Evolutionary conservation across 1,140 invertebrate species (phyloP), one percentile per base, ranked within the genome.

Genomic region (Drosophila grimshawi): DNA sequence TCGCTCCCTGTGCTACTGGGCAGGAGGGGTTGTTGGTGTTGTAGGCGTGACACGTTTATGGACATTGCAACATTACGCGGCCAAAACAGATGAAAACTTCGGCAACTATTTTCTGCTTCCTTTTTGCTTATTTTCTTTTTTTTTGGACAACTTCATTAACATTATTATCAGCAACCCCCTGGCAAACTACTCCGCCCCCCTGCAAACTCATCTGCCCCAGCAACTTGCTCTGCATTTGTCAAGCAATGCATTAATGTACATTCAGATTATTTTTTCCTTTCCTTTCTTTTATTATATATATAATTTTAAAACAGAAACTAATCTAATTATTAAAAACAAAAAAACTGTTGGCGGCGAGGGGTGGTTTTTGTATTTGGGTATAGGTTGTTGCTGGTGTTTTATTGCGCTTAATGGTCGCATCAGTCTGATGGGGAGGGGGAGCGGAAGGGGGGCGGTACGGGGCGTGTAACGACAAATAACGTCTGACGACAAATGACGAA

Each of bases 41-140:
- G 57, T 33, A 77, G 82, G 82, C 83, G 82, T 88, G 83, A 82
- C 83, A 82, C 83, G 88, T 86, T 86, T 88, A 86, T 88, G 76
- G 76, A 69, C 79, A 82, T 39, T 65, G 68, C 61, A 48, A 73
- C 76, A 76, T 80, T 79, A 70, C 76, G 72, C 82, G 72, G 76
- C 79, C 39, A 43, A 79, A 82, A 56, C 68, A 69, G 76, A 86
- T 76, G 82, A 83, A 67, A 67, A 85, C 61, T 19, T 29, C 30
- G 11, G 6, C n/a, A n/a, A n/a, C 45, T 10, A 7, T 19, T 29
- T 29, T 27, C 10, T 30, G 4, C 46, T 5, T 37, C 45, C 8
- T 8, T 41, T 45, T 29, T 29, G 10, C 11, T 56, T 48, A 39
- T 27, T 30, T 7, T 3, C 52, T 59, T 55, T 49, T 39, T 2